These are phyloP conservation scores for Rhodinocichla rosea DNA, from an alignment of 2,113 vertebrate genomes.

Conservation along the genomic window DNA sequence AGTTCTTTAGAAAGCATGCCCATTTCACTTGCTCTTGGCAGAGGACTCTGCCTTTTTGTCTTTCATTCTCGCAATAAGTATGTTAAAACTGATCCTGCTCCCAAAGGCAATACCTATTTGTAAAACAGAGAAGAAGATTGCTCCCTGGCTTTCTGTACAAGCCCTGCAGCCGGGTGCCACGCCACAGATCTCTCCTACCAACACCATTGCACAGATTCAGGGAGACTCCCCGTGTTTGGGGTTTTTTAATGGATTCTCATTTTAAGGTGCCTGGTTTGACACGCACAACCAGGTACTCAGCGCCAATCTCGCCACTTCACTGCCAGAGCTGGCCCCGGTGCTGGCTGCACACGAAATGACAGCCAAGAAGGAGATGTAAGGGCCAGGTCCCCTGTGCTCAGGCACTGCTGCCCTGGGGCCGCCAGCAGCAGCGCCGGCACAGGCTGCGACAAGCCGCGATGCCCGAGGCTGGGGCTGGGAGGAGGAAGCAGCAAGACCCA, in stretches of 20 bases:
- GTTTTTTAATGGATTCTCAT: not conserved
- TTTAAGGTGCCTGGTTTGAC: not conserved
- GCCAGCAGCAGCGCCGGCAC: fast-evolving
- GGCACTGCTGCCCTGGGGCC: not conserved
- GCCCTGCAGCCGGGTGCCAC: not conserved
- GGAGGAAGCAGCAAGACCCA: not conserved
- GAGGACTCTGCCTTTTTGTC: constrained; percentile 12
- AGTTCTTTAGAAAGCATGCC: constrained; percentile 56
- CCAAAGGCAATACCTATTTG: constrained; percentile 23
- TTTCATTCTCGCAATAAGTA: constrained; percentile 36
- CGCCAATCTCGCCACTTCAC: not conserved
- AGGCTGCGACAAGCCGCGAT: not conserved
- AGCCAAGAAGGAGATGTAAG: not conserved
- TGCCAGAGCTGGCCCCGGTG: not conserved
- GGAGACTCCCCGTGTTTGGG: not conserved
- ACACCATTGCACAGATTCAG: not conserved
- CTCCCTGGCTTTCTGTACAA: not conserved
- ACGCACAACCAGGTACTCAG: not conserved
- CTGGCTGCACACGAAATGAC: not conserved
- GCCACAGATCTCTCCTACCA: not conserved
- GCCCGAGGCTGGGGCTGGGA: not conserved
- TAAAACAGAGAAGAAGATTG: not conserved
- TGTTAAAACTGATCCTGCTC: constrained; percentile 11
- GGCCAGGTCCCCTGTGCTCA: not conserved
- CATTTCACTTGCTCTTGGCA: constrained; percentile 67